A percentile compares a stretch with the other conserved stretches of the same genome.
phyloP scores from a whole-genome alignment of 2,113 vertebrate genomes.

The Percopsis transmontana region DNA sequence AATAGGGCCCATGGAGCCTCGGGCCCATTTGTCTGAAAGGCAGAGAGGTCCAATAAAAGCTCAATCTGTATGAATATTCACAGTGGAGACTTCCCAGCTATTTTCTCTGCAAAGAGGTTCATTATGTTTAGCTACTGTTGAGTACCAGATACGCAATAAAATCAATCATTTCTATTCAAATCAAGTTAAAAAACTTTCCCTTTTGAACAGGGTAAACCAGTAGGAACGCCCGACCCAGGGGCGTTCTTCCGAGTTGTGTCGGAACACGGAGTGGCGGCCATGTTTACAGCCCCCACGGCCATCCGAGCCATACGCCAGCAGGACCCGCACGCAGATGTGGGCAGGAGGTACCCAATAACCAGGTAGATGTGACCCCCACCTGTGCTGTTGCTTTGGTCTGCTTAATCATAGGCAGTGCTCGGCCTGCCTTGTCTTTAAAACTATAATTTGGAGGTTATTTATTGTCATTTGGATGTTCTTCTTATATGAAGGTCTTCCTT shows the following conservation, averaged over 20 bases:
- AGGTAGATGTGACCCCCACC: slow-evolving; percentile 79
- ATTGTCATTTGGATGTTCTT: not conserved
- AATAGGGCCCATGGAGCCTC: slow-evolving; percentile 22
- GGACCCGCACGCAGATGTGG: slow-evolving; percentile 84
- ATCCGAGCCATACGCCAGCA: slow-evolving; percentile 96
- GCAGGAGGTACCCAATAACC: slow-evolving; percentile 82
- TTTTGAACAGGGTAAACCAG: slow-evolving; percentile 89
- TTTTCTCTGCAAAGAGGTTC: no score
- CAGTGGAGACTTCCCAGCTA: not conserved
- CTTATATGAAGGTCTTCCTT: not conserved
- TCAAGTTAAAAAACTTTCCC: no score
- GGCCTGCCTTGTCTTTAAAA: no score
- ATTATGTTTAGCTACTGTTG: no score
- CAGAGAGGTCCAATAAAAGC: slow-evolving; percentile 41
- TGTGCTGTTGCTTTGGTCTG: no score
- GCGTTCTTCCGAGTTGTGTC: slow-evolving; percentile 93
- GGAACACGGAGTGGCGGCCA: slow-evolving; percentile 85
- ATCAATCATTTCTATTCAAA: no score
- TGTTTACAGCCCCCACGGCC: slow-evolving; percentile 95
- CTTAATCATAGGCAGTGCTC: no score
- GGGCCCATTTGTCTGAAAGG: slow-evolving; percentile 40
- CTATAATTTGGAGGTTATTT: no score
- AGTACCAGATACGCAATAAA: no score
- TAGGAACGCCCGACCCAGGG: slow-evolving; percentile 92
- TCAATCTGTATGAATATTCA: slow-evolving; percentile 45